A percentile compares a stretch with the other conserved stretches of the same genome.
Conservation (phyloP, 2,113 vertebrate species). For the Nyctereutes procyonoides region DNA sequence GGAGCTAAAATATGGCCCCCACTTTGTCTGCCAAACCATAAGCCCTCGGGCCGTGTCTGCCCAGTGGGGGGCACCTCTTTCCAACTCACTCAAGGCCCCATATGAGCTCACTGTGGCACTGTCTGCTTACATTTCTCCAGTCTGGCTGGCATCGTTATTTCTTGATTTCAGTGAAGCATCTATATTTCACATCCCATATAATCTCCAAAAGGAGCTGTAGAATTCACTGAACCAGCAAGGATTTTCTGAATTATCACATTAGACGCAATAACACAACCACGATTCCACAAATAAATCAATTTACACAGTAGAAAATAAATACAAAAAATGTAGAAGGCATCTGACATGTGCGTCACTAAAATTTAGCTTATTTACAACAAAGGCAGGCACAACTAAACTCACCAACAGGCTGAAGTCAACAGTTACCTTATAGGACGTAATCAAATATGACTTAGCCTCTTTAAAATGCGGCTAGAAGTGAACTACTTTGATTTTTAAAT, state of each 20-base stretch:
- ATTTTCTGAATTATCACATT: conserved; percentile 76
- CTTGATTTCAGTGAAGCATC: conserved; percentile 64
- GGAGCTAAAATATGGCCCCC: background rate
- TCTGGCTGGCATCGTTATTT: conserved; percentile 57
- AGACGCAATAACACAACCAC: conserved; percentile 76
- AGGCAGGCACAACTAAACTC: conserved; percentile 67
- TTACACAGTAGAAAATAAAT: conserved; percentile 91
- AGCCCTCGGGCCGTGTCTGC: background rate
- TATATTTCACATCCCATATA: conserved; percentile 74
- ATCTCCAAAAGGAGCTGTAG: conserved; percentile 67
- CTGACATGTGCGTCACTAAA: conserved; percentile 70
- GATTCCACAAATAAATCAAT: conserved; percentile 85
- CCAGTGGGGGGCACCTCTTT: background rate
- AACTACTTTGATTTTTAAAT: conserved; percentile 69
- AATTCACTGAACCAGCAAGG: conserved; percentile 70
- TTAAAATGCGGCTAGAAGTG: conserved; percentile 67
- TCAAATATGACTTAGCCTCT: conserved; percentile 65
- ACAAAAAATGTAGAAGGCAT: conserved; percentile 81
- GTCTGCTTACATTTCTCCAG: conserved; percentile 43
- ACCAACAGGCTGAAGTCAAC: conserved; percentile 77
- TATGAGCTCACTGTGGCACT: conserved; percentile 51
- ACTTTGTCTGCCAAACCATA: conserved; percentile 6
- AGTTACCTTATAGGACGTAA: conserved; percentile 64
- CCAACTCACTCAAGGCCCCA: conserved; percentile 46
- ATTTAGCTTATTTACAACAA: conserved; percentile 85